Percentiles rank a stretch among this genome's conserved stretches.
Evolutionary conservation across 1,140 invertebrate species (phyloP).

Genomic region (Acromyrmex charruanus): DNA sequence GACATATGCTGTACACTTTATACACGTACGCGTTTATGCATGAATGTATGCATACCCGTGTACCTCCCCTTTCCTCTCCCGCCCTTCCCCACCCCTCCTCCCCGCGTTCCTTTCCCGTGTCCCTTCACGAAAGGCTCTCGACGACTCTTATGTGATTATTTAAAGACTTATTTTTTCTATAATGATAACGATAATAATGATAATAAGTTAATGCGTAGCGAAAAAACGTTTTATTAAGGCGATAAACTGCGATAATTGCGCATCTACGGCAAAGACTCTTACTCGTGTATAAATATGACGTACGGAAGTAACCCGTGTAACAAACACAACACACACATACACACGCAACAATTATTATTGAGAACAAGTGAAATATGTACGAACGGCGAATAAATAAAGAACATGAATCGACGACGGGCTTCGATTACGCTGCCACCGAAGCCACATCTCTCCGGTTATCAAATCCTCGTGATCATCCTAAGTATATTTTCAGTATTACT

Average conservation of each 20-base stretch:
- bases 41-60: conserved; percentile 54
- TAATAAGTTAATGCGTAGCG: conserved; percentile 82
- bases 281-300: conserved; percentile 75
- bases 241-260: conserved; percentile 78
- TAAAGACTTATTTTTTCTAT: conserved; percentile 87
- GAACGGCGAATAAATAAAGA: conserved; percentile 83
- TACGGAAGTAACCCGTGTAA: conserved; percentile 69
- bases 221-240: conserved; percentile 81
- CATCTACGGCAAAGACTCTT: conserved; percentile 75
- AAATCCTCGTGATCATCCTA: conserved; percentile 16
- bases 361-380: conserved; percentile 78
- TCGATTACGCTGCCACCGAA: conserved; percentile 27
- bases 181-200: conserved; percentile 82
- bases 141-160: conserved; percentile 86
- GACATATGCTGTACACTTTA: neutral
- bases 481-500: neutral
- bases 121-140: conserved; percentile 77
- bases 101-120: neutral
- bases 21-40: conserved; percentile 5
- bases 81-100: neutral
- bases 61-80: neutral
- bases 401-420: conserved; percentile 74
- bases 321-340: neutral
- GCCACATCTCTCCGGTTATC: conserved; percentile 13
- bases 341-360: conserved; percentile 68